A percentile compares a stretch with the other conserved stretches of the same genome.
These are phyloP conservation scores for Apamea anceps DNA, from an alignment of 2,888 invertebrate genomes.

Conservation along the genomic window DNA sequence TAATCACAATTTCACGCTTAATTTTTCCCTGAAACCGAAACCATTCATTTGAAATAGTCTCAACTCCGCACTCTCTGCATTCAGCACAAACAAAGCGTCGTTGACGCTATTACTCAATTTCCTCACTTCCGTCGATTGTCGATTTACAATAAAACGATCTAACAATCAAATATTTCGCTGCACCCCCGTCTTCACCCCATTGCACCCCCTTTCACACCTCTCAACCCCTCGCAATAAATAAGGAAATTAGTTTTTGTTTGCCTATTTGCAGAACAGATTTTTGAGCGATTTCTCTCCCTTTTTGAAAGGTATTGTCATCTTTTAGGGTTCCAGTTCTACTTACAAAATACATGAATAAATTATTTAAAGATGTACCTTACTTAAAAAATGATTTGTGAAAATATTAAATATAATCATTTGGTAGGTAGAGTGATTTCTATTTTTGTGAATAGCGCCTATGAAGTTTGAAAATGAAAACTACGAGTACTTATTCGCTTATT, in stretches of 20 bases:
- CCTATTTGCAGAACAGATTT: slow-evolving; percentile 53
- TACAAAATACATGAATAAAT: neutral
- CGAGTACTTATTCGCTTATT: neutral
- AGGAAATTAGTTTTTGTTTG: slow-evolving; percentile 68
- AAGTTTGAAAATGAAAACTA: neutral
- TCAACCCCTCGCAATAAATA: slow-evolving; percentile 60
- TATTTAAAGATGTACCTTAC: neutral
- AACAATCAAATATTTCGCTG: slow-evolving; percentile 80
- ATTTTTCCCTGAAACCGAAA: neutral
- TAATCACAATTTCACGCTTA: neutral
- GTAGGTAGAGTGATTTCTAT: neutral
- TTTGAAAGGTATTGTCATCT: slow-evolving; percentile 38
- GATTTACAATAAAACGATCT: slow-evolving; percentile 80
- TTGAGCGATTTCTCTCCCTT: slow-evolving; percentile 53
- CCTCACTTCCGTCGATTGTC: slow-evolving; percentile 78
- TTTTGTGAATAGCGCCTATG: neutral
- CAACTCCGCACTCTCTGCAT: slow-evolving; percentile 46
- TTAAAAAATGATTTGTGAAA: neutral
- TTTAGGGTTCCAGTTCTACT: slow-evolving; percentile 8
- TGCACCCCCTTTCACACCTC: slow-evolving; percentile 26
- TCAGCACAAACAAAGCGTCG: slow-evolving; percentile 70
- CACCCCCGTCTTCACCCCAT: slow-evolving; percentile 12
- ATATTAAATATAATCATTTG: neutral
- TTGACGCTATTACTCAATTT: slow-evolving; percentile 83
- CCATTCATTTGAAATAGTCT: neutral